These are phyloP conservation scores for Centroberyx gerrardi DNA, from an alignment of 2,797 vertebrate species.

Conservation along the genomic window DNA sequence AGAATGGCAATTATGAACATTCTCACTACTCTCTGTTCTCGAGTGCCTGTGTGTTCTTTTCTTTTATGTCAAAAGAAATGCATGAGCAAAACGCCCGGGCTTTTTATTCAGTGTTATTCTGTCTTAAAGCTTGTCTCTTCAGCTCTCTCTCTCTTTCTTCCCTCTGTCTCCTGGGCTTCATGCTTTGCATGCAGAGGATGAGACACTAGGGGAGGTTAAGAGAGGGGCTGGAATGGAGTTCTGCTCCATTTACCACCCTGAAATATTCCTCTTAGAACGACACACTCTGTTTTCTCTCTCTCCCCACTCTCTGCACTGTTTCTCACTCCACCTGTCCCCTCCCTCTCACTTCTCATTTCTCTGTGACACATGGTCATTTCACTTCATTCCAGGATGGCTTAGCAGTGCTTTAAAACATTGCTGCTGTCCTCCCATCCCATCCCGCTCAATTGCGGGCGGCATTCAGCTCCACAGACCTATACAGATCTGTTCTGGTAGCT, in stretches of 20 bases:
- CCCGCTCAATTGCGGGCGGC: constrained; percentile 66
- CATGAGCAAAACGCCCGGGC: constrained; percentile 42
- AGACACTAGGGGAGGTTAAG: constrained; percentile 81
- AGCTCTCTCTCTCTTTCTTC: constrained; percentile 45
- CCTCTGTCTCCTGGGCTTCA: constrained; percentile 78
- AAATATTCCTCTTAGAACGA: constrained; percentile 84
- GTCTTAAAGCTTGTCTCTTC: constrained; percentile 59
- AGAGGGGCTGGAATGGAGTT: constrained; percentile 84
- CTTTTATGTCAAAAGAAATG: constrained; percentile 56
- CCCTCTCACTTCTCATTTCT: constrained; percentile 74
- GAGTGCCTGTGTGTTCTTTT: constrained; percentile 12
- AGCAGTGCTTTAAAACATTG: constrained; percentile 75
- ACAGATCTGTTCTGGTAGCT: constrained; percentile 51
- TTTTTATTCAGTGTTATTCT: constrained; percentile 60
- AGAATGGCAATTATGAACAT: constrained; percentile 3
- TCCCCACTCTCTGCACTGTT: constrained; percentile 56
- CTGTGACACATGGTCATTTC: constrained; percentile 79
- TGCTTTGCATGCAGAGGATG: constrained; percentile 83
- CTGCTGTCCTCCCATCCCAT: constrained; percentile 72
- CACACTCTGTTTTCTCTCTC: constrained; percentile 77
- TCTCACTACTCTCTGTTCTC: neutral
- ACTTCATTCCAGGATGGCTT: constrained; percentile 77
- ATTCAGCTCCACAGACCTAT: constrained; percentile 53
- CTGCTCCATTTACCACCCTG: constrained; percentile 85
- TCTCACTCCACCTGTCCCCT: constrained; percentile 58